Base-by-base conservation (phyloP, 2,888 invertebrate species). In the Microdon myrmicae region DNA sequence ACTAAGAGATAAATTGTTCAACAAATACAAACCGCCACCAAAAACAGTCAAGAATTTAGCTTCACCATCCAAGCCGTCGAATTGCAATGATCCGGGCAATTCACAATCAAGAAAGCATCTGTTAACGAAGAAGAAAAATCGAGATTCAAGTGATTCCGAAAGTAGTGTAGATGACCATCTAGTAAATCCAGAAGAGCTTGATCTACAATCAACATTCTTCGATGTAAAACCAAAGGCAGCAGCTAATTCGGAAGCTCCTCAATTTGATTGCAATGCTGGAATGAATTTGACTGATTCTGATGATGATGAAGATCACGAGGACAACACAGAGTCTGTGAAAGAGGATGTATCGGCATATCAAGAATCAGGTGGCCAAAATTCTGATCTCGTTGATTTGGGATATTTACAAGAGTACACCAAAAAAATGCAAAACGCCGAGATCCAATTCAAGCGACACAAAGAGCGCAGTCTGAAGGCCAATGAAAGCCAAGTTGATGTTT, bases 361-460 rank as follows among this genome's bases (percentile, higher is more conserved):
- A 51, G 13, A 6, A 16, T 16, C 17, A 13, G 4, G 19, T n/a
- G 14, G 4, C 9, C n/a, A 23, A 12, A 25, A 22, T 5, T 3
- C 53, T 69, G 82, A 82, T 7, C 79, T 79, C 68, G 79, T 81
- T 44, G 81, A 83, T 69, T 86, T 86, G 69, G 71, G 83, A 67
- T 82, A 85, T 67, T 76, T 86, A 8, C 82, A 84, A 73, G 78
- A 83, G 44, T 85, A 84, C 68, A 83, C 83, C 61, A 78, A 75
- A 20, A 82, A 82, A 74, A 74, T 87, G 38, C 85, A 86, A 71
- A 82, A 84, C 70, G 83, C 85, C 3, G 86, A 85, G 75, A 79
- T 81, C 38, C 80, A 82, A 25, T 74, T 86, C 17, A 80, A 83
- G 64, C 81, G 79, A 38, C 86, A 86, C 68, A 78, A 81, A 54